Evolutionary conservation across 2,797 vertebrate genomes (phyloP).

Genomic region (Siniperca undulata): DNA sequence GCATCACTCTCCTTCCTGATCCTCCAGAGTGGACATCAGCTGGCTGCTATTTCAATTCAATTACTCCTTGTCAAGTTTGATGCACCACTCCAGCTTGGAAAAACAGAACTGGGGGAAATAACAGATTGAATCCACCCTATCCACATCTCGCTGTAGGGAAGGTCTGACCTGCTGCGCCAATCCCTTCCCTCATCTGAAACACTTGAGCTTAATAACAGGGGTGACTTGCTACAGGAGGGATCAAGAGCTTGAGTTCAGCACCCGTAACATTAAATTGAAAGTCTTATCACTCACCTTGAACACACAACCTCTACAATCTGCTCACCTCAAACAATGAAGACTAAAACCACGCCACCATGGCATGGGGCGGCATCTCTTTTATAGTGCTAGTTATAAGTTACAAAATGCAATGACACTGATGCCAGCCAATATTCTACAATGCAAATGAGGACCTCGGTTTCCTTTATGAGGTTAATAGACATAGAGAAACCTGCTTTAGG

Average conservation of each 20-base stretch:
- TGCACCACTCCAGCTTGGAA: constrained; percentile 30
- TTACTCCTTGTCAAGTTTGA: constrained; percentile 51
- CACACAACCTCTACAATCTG: constrained; percentile 25
- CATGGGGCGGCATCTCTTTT: too few species aligned
- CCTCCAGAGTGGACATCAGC: constrained; percentile 53
- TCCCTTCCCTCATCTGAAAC: constrained; percentile 43
- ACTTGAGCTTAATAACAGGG: constrained; percentile 59
- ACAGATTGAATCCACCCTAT: constrained; percentile 44
- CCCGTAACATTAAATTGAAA: constrained; percentile 51
- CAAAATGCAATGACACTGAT: neutral
- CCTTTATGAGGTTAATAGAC: neutral
- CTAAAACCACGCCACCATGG: neutral
- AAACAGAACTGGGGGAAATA: constrained; percentile 39
- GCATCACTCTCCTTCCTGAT: neutral
- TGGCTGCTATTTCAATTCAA: constrained; percentile 60
- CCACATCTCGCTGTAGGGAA: constrained; percentile 28
- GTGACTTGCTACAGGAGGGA: constrained; percentile 38
- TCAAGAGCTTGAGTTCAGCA: constrained; percentile 44
- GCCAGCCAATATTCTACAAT: neutral
- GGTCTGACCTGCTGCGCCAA: constrained; percentile 32
- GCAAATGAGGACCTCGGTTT: neutral
- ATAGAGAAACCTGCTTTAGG: neutral
- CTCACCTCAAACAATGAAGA: constrained; percentile 10
- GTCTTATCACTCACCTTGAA: constrained; percentile 54
- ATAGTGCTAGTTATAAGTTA: neutral